Evolutionary conservation across 1,140 invertebrate species (phyloP).

Genomic region (Dermatophagoides farinae): DNA sequence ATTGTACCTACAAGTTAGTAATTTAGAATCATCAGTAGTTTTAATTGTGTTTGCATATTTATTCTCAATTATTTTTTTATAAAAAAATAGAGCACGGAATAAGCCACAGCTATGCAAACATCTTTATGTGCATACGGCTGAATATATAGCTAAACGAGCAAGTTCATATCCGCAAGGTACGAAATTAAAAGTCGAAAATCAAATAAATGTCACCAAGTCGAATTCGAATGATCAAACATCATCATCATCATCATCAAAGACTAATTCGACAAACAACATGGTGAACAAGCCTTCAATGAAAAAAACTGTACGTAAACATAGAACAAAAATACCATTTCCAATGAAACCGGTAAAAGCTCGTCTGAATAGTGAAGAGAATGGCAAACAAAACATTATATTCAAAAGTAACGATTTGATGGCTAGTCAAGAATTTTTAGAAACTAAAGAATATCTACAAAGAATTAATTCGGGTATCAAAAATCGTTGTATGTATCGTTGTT

Average conservation of each 20-base stretch:
- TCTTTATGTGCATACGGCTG: slow-evolving; percentile 49
- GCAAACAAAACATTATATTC: slow-evolving; percentile 4
- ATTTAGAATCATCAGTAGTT: background rate
- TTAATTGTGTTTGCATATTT: background rate
- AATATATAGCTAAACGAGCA: slow-evolving; percentile 44
- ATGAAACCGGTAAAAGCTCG: slow-evolving; percentile 3
- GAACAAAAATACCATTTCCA: background rate
- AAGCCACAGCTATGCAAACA: slow-evolving; percentile 37
- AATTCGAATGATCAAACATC: background rate
- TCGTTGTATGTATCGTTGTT: slow-evolving; percentile 16
- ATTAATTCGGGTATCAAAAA: slow-evolving; percentile 11
- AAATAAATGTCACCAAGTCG: background rate
- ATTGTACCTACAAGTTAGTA: slow-evolving; percentile 18
- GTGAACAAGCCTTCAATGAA: background rate
- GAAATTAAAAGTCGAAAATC: slow-evolving; percentile 7
- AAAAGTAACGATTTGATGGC: slow-evolving; percentile 4
- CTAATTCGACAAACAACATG: background rate
- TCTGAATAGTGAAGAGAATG: slow-evolving; percentile 4
- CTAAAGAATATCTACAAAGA: slow-evolving; percentile 14
- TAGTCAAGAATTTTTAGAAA: slow-evolving; percentile 12
- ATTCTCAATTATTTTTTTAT: slow-evolving; percentile 1
- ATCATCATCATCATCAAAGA: slow-evolving; percentile 5
- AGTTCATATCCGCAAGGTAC: slow-evolving; percentile 15
- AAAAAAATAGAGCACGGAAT: slow-evolving; percentile 17
- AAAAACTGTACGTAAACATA: background rate